These are phyloP conservation scores for Phortica variegata DNA, from an alignment of 1,140 invertebrate species.

Conservation along the genomic window DNA sequence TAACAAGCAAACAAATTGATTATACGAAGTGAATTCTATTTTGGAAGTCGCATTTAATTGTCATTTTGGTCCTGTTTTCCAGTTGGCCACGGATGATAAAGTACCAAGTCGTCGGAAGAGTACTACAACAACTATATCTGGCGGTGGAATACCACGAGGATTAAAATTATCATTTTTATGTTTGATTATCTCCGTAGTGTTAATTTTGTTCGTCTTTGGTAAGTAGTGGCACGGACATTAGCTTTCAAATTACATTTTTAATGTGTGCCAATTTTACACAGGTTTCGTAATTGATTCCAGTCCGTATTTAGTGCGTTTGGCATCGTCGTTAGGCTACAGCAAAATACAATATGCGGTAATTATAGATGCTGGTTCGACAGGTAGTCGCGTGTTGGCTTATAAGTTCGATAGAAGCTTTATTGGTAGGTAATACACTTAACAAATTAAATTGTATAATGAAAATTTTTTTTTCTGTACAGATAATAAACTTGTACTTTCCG, in stretches of 20 bases:
- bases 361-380: slow-evolving; percentile 95
- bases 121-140: slow-evolving; percentile 9
- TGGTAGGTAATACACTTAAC: slow-evolving; percentile 55
- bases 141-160: slow-evolving; percentile 28
- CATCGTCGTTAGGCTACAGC: slow-evolving; percentile 68
- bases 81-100: too few species aligned
- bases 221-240: too few species aligned
- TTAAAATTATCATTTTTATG: slow-evolving; percentile 52
- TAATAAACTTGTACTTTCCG: slow-evolving; percentile 70
- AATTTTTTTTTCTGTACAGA: slow-evolving; percentile 57
- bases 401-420: slow-evolving; percentile 76
- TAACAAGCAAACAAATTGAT: too few species aligned
- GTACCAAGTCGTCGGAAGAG: background rate
- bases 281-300: slow-evolving; percentile 53
- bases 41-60: too few species aligned
- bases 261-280: slow-evolving; percentile 29
- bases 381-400: slow-evolving; percentile 87
- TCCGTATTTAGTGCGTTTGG: slow-evolving; percentile 64
- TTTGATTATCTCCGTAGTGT: slow-evolving; percentile 42
- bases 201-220: slow-evolving; percentile 51
- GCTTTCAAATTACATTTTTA: too few species aligned
- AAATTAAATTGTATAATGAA: background rate
- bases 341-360: slow-evolving; percentile 85
- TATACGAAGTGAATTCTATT: too few species aligned
- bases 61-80: too few species aligned